Percentiles rank a stretch among this genome's conserved stretches.
Evolutionary conservation across 2,888 invertebrate species (phyloP).

Genomic region (Microdon myrmicae): DNA sequence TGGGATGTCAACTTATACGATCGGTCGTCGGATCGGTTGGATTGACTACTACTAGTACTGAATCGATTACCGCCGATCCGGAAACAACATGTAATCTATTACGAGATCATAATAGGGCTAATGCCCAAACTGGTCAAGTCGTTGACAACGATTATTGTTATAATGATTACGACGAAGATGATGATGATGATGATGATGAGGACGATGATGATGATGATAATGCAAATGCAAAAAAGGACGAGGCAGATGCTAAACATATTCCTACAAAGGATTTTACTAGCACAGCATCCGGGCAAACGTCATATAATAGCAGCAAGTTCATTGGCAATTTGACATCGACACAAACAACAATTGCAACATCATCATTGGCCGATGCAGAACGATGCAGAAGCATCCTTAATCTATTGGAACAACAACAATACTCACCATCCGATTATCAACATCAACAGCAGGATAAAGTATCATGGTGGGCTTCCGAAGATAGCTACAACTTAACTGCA

Average conservation of each 20-base stretch:
- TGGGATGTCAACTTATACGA: conserved; percentile 66
- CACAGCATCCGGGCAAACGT: conserved; percentile 39
- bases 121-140: conserved; percentile 42
- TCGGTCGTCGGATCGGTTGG: conserved; percentile 61
- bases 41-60: conserved; percentile 62
- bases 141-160: conserved; percentile 56
- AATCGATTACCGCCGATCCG: conserved; percentile 47
- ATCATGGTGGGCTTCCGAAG: conserved; percentile 60
- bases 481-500: conserved; percentile 65
- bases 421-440: conserved; percentile 45
- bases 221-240: conserved; percentile 36
- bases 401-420: conserved; percentile 58
- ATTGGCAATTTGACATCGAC: conserved; percentile 62
- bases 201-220: conserved; percentile 39
- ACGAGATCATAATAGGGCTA: conserved; percentile 39
- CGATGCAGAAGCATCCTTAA: conserved; percentile 62
- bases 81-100: conserved; percentile 44
- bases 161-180: conserved; percentile 56
- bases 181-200: conserved; percentile 51
- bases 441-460: conserved; percentile 39
- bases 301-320: conserved; percentile 40
- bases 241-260: conserved; percentile 26
- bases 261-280: conserved; percentile 33
- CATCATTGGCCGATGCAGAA: conserved; percentile 56
- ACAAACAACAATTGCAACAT: conserved; percentile 55